Evolutionary conservation across 2,888 invertebrate species (phyloP), one percentile per base, ranked within the genome.

Genomic region (Stictocephala bisonia): DNA sequence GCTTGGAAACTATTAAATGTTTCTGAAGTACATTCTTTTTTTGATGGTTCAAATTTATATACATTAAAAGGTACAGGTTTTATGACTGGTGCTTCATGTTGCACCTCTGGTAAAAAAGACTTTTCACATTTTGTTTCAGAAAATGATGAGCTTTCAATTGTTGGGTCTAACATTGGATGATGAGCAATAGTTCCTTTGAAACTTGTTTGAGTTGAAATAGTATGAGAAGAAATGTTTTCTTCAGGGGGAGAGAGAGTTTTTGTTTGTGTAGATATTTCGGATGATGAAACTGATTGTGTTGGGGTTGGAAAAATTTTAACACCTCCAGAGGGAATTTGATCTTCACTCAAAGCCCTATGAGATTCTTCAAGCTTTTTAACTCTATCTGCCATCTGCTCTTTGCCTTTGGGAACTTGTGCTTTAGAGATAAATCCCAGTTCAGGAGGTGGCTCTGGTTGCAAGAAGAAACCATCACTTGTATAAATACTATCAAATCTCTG

Each of bases 391-490:
- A 90, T 85, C 51, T 88, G 85, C 56, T 87, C 87, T 78, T 84
- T 84, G 80, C 81, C 84, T 77, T 79, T 84, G 78, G 74, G 79
- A n/a, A 81, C 81, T 74, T 83, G 79, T 4, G 80, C 79, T 80
- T 88, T 88, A 0, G 90, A 88, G 64, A 88, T 86, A 78, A 87
- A 90, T 41, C 89, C 88, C 56, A 91, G 89, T 83, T 91, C 89
- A 35, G 91, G 90, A 9, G 91, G 91, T n/a, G 91, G 89, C 79
- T 90, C 91, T 0, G 90, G 91, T 70, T 87, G 85, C 1, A 91
- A 81, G 80, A 86, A 86, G 58, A 90, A 85, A 73, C 87, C 85
- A 66, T 50, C 41, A 31, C 66, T 71, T 9, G 53, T 27, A 26
- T 66, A 40, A 22, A 72, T 31, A 11, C 51, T 44, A 15, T 64